Base-by-base conservation (phyloP, 2,888 invertebrate species). In the Orthosia incerta region DNA sequence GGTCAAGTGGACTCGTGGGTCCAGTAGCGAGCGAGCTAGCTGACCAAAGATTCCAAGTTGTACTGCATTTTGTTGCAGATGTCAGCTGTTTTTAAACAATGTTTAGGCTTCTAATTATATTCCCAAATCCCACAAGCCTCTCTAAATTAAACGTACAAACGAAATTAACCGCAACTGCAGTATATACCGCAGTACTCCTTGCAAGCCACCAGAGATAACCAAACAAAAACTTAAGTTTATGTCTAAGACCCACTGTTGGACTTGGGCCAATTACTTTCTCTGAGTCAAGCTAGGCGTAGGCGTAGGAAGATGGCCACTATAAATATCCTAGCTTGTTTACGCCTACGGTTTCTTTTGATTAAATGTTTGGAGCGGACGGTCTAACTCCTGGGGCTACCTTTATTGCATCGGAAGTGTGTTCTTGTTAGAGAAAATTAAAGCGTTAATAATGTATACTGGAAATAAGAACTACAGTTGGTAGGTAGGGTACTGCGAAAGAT, bases 191-290 rank as follows among this genome's bases (percentile, higher is more conserved):
- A 53, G 57, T 9, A 63, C 20, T 46, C 15, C 63, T 16, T 39
- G 39, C 45, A 48, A 61, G 48, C 53, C 55, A 45, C 45, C 59
- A 16, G 45, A 75, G 67, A 74, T 80, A 75, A 73, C 51, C 60
- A 9, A 80, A 83, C 71, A 79, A 80, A 83, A 80, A 63, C 71
- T 62, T 62, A 61, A 77, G 68, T 71, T 63, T 70, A 80, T 76
- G 48, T 76, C 61, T 67, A 70, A 72, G 69, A 59, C 57, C 53
- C 23, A 59, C 71, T 55, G 69, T 85, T 80, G 84, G 84, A 66
- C 69, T 51, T 18, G 18, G 67, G 85, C 85, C 83, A 83, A 85
- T 84, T 82, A 82, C 73, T 57, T 64, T 23, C 31, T 63, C 75
- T 59, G 64, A 71, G 62, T 69, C 67, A 62, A 46, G 59, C 62